These are phyloP conservation scores for Pseudobourletiella spinata DNA, from an alignment of 1,140 invertebrate species.

Conservation along the genomic window DNA sequence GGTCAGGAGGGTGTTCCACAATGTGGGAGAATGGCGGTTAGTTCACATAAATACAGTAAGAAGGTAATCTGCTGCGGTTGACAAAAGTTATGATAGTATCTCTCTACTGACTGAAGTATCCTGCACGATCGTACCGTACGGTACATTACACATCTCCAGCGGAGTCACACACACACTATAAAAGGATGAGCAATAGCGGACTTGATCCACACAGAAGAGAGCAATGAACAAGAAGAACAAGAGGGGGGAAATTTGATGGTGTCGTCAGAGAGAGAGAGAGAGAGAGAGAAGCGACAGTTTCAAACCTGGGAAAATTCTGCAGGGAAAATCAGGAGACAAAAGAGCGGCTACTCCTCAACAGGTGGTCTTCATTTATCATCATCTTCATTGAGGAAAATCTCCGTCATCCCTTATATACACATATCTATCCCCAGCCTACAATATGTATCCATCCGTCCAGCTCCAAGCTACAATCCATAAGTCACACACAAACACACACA, in stretches of 20 bases:
- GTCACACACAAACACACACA: background rate
- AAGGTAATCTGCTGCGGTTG: too few species aligned
- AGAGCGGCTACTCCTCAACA: conserved; percentile 34
- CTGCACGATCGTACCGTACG: background rate
- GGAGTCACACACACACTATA: background rate
- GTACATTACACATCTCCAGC: background rate
- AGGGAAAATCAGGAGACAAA: conserved; percentile 34
- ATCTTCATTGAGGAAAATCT: conserved; percentile 35
- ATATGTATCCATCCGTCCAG: too few species aligned
- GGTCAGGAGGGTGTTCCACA: too few species aligned
- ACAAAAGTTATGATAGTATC: too few species aligned
- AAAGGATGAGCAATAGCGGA: background rate
- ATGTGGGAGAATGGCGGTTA: too few species aligned
- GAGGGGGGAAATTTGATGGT: too few species aligned
- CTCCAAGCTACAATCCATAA: background rate
- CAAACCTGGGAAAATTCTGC: conserved; percentile 30
- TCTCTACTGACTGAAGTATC: too few species aligned
- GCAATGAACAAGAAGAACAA: background rate
- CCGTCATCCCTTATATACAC: conserved; percentile 23
- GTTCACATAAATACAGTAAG: too few species aligned
- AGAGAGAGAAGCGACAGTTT: conserved; percentile 5
- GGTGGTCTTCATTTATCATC: conserved; percentile 37
- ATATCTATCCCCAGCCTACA: too few species aligned
- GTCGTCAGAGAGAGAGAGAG: background rate
- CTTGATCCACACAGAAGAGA: background rate